Base-by-base conservation (phyloP, 23 tunicate species). In the Ascidia mentula region DNA sequence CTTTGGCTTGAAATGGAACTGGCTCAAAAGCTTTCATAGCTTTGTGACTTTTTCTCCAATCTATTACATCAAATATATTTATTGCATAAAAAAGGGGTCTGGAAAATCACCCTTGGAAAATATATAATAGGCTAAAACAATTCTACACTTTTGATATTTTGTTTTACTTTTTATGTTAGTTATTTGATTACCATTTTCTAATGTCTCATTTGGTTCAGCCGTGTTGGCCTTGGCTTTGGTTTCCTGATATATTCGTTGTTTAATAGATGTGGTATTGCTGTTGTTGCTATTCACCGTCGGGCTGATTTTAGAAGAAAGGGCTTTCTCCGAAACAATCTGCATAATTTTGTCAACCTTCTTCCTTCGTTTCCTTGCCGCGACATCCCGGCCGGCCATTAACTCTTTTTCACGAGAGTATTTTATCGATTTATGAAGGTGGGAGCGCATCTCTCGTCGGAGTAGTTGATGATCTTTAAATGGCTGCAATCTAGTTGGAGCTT, bases 341-440 rank as follows among this genome's bases (percentile, higher is more conserved):
- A 85, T 85, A 24, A 77, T 77, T 32, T 85, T 85, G 34, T 85
- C 72, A 32, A 53, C 65, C 45, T 46, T 69, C 13, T 78, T 82
- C 34, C 82, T 70, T 33, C 89, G 42, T 40, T 85, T 85, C 36
- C 69, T 36, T 0, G 78, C 82, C 24, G 82, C 89, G 39, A 6
- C 34, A 18, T 77, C 82, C 5, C 89, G 77, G 18, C 40, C 82
- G 36, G 77, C 72, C 2, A 46, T 37, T 33, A 46, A 42, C 34
- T 77, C 77, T 22, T 80, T 45, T 9, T 71, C 72, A 2, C 78
- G 34, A 20, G 78, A 74, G 26, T 38, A 46, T 18, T 30, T 9
- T 8, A 36, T 38, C 28, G 37, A 46, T 3, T 6, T 36, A 17
- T 38, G 33, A 2, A 39, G 53, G 38, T 74, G 78, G 18, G 78